Base-by-base conservation (phyloP, 2,113 vertebrate genomes). In the Ochotona princeps region DNA sequence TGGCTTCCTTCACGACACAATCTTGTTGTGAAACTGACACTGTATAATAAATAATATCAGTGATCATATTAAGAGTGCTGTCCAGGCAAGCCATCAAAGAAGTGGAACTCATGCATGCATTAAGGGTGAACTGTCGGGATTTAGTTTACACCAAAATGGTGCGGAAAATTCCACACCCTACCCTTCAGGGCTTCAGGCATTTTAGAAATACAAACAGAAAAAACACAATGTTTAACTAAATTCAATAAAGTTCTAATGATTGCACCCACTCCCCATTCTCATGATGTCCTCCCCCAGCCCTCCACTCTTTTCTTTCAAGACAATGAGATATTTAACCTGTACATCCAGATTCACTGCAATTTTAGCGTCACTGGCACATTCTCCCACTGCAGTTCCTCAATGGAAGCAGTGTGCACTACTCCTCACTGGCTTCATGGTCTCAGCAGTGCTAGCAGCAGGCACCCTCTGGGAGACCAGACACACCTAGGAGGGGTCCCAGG, bases 151-250 rank as follows among this genome's bases (percentile, higher is more conserved):
- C 10, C 10, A 74, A 82, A 87, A 76, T 26, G 11, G 26, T 84
- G 63, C 38, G 80, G 28, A 76, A 85, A 86, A 63, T 1, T 28
- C 13, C 81, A 38, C 54, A 80, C 15, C 38, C 83, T 85, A 57
- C 30, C 26, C 84, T 87, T 32, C 72, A 60, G 4, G 66, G 51
- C 35, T 66, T 83, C 60, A 67, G 60, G 94, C 18, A 61, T 83
- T 74, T 95, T 60, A 86, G 51, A 82, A 83, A 74, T 70, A 20
- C 60, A 87, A 93, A 87, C 54, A 87, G 8, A 21, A 86, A 49
- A 32, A 74, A 91, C 74, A 5, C 81, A 92, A 74, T 35, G 44
- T 13, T 44, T 74, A 35, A 66, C 8, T 26, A 72, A 44, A 8
- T 86, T 28, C 21, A 11, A 92, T 60, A 80, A 85, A 94, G 65